A percentile compares a stretch with the other conserved stretches of the same genome.
Evolutionary conservation across 2,113 vertebrate genomes (phyloP).

Genomic region (Uropsilus gracilis): DNA sequence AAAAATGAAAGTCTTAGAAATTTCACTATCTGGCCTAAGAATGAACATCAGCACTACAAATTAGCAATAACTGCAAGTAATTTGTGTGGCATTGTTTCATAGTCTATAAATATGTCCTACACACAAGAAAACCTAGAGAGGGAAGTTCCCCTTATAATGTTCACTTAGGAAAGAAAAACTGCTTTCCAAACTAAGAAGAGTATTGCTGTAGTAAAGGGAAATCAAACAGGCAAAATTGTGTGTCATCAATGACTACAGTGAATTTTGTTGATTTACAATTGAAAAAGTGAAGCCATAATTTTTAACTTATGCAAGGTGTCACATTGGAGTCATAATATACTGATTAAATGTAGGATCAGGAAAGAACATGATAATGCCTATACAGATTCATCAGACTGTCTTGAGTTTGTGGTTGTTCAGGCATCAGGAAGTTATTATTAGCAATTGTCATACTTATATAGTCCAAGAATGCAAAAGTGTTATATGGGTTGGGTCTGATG

Average conservation of each 20-base stretch:
- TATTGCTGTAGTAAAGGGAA: constrained; percentile 79
- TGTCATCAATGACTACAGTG: constrained; percentile 83
- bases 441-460: constrained; percentile 18
- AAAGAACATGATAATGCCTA: constrained; percentile 70
- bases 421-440: constrained; percentile 69
- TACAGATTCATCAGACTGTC: not conserved
- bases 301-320: constrained; percentile 81
- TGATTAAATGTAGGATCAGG: constrained; percentile 76
- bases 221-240: constrained; percentile 85
- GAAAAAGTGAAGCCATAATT: constrained; percentile 83
- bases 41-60: constrained; percentile 37
- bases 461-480: not conserved
- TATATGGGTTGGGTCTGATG: not conserved
- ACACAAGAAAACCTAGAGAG: constrained; percentile 19
- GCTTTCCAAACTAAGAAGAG: constrained; percentile 67
- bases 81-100: constrained; percentile 72
- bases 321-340: constrained; percentile 80
- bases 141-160: constrained; percentile 25
- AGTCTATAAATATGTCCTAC: constrained; percentile 59
- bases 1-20: constrained; percentile 6
- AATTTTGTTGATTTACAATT: constrained; percentile 85
- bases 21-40: constrained; percentile 29
- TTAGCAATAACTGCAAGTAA: constrained; percentile 61
- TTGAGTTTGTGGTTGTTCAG: constrained; percentile 29
- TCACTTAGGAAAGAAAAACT: constrained; percentile 47